phyloP scores from a whole-genome alignment of 1,140 invertebrate species.

The Apis dorsata region DNA sequence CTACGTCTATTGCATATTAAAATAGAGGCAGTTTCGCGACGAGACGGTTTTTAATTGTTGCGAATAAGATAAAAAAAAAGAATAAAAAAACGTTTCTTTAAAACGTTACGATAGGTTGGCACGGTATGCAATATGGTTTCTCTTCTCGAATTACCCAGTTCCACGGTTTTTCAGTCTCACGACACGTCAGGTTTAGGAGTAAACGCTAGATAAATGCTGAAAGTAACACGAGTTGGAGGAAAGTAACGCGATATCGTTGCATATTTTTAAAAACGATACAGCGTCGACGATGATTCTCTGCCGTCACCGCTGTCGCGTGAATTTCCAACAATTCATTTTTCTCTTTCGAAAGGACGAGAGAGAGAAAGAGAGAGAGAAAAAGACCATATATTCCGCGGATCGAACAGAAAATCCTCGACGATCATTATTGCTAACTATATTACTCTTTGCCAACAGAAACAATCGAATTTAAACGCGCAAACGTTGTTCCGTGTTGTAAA shows the following conservation, averaged over 20 bases:
- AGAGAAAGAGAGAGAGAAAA: no score
- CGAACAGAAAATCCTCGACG: no score
- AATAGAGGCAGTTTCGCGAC: background rate
- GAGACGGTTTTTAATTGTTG: background rate
- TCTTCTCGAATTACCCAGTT: conserved; percentile 50
- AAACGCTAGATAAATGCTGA: conserved; percentile 47
- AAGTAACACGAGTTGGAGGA: conserved; percentile 45
- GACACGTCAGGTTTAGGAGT: conserved; percentile 39
- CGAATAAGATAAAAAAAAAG: background rate
- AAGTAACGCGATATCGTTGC: conserved; percentile 35
- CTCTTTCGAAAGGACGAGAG: background rate
- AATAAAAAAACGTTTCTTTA: conserved; percentile 2
- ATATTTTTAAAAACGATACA: conserved; percentile 6
- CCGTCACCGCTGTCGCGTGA: background rate
- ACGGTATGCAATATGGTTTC: conserved; percentile 56
- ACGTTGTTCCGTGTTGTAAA: no score
- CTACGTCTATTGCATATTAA: background rate
- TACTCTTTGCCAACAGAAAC: no score
- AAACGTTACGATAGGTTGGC: conserved; percentile 21
- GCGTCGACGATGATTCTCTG: conserved; percentile 7
- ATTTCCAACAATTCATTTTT: background rate
- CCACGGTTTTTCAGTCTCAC: conserved; percentile 46
- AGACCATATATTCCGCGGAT: no score
- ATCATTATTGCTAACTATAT: no score
- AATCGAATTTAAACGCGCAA: no score